Conservation (phyloP, 2,797 vertebrate genomes). For the Adelosebastes latens region DNA sequence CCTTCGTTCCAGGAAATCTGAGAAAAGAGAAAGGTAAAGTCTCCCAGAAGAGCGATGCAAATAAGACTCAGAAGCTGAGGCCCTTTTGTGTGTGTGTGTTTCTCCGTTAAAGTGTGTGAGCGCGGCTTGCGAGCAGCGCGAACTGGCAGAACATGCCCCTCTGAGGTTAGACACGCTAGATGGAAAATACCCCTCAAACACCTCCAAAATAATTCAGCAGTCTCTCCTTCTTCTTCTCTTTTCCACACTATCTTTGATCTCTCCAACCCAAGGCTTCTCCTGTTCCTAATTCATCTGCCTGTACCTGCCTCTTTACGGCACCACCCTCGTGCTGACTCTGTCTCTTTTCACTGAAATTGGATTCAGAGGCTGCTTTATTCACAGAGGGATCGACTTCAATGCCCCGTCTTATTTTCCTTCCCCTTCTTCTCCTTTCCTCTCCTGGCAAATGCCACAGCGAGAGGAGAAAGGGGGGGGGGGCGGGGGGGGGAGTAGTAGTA, state of each 20-base stretch:
- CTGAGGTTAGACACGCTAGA: constrained; percentile 60
- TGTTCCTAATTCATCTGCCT: constrained; percentile 46
- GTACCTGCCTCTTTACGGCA: constrained; percentile 43
- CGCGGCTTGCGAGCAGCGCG: constrained; percentile 25
- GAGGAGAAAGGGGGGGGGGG: neutral
- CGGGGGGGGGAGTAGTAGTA: neutral
- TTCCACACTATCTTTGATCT: constrained; percentile 65
- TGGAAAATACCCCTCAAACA: constrained; percentile 61
- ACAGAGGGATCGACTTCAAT: constrained; percentile 56
- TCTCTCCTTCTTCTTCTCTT: constrained; percentile 40
- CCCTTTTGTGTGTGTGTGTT: constrained; percentile 1
- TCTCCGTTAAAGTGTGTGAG: neutral
- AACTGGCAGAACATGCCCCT: constrained; percentile 56
- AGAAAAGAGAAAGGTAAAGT: constrained; percentile 40
- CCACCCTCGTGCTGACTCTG: constrained; percentile 51
- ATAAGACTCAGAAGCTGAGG: constrained; percentile 32
- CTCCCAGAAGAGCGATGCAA: constrained; percentile 37
- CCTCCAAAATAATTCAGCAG: constrained; percentile 63
- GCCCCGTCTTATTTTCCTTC: constrained; percentile 13
- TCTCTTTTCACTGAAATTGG: constrained; percentile 59
- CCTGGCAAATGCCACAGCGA: constrained; percentile 40
- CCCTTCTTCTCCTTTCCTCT: constrained; percentile 19
- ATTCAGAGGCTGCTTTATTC: constrained; percentile 57
- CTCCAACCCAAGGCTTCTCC: constrained; percentile 46
- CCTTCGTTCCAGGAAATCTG: constrained; percentile 39